Evolutionary conservation across 1,140 invertebrate species (phyloP).

Genomic region (Coelopa frigida): DNA sequence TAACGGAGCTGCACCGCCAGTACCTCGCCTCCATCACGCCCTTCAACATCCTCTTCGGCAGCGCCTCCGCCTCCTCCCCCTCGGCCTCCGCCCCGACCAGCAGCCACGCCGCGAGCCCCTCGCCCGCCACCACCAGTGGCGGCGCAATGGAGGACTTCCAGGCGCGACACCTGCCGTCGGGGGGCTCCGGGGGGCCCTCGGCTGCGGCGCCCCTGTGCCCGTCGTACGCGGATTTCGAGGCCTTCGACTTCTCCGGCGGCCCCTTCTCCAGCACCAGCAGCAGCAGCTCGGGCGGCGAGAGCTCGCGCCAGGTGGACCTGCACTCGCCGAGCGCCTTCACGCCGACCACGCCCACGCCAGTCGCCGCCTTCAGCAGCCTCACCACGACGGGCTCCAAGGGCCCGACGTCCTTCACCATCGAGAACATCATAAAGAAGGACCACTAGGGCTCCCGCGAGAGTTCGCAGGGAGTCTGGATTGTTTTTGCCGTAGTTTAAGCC

Average conservation of each 20-base stretch:
- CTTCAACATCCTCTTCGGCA: constrained; percentile 37
- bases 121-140: neutral
- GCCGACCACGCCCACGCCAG: neutral
- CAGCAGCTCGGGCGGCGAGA: constrained; percentile 4
- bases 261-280: constrained; percentile 13
- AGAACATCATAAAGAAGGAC: constrained; percentile 18
- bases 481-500: too few species aligned
- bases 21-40: constrained; percentile 38
- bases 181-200: neutral
- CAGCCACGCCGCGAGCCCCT: neutral
- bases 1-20: constrained; percentile 39
- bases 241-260: constrained; percentile 12
- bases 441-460: too few species aligned
- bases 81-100: neutral
- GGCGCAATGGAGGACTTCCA: neutral
- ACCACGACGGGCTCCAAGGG: neutral
- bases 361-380: neutral
- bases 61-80: neutral
- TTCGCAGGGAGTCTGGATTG: too few species aligned
- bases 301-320: constrained; percentile 1
- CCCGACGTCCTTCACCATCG: constrained; percentile 12
- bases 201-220: neutral
- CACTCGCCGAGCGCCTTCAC: constrained; percentile 14
- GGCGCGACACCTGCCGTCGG: neutral
- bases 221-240: constrained; percentile 10